Evolutionary conservation across 2,888 invertebrate genomes (phyloP).

Genomic region (Tetragnatha montana): DNA sequence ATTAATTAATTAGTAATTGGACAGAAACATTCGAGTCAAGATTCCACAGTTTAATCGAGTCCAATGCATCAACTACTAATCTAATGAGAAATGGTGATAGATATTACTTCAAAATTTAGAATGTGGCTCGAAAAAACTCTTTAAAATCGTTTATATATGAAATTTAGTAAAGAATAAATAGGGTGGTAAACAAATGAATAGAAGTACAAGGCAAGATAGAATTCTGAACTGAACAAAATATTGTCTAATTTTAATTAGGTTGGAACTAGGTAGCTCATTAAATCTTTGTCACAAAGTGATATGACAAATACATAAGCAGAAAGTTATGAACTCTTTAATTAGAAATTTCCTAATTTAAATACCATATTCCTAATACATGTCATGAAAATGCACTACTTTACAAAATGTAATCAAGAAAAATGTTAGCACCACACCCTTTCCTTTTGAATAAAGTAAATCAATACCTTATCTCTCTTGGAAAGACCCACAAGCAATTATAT

Average conservation of each 20-base stretch:
- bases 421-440: slow-evolving; percentile 69
- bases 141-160: too few species aligned
- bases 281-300: slow-evolving; percentile 43
- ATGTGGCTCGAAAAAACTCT: too few species aligned
- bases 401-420: slow-evolving; percentile 65
- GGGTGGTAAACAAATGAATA: too few species aligned
- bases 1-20: too few species aligned
- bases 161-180: too few species aligned
- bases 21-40: too few species aligned
- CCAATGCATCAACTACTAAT: too few species aligned
- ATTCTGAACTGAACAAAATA: background rate
- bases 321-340: slow-evolving; percentile 2
- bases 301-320: slow-evolving; percentile 35
- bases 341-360: slow-evolving; percentile 1
- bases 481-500: slow-evolving; percentile 43
- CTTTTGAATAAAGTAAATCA: slow-evolving; percentile 40
- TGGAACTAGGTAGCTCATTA: slow-evolving; percentile 46
- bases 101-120: too few species aligned
- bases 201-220: too few species aligned
- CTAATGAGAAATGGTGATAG: too few species aligned
- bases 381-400: slow-evolving; percentile 45
- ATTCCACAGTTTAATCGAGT: too few species aligned
- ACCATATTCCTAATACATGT: slow-evolving; percentile 21
- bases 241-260: background rate
- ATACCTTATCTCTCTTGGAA: slow-evolving; percentile 51